Evolutionary conservation across 1,140 invertebrate genomes (phyloP).

Genomic region (Trachymyrmex cornetzi): DNA sequence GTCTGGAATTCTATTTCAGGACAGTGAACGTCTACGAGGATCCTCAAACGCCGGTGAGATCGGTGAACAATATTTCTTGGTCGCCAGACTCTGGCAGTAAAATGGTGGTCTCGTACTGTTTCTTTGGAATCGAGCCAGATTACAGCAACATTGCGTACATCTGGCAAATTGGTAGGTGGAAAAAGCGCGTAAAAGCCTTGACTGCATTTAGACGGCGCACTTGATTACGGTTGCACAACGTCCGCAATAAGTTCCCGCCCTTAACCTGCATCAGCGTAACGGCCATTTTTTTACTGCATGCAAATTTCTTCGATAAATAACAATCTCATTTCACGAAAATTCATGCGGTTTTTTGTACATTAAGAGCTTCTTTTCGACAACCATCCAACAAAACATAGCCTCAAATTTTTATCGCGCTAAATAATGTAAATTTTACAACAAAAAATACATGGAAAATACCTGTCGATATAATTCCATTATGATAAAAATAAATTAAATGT

Average conservation of each 20-base stretch:
- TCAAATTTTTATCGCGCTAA: not conserved
- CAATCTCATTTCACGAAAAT: not conserved
- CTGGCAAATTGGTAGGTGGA: slow-evolving; percentile 93
- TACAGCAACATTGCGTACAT: slow-evolving; percentile 92
- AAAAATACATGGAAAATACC: not conserved
- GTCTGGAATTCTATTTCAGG: slow-evolving; percentile 69
- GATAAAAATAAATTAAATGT: slow-evolving; percentile 2
- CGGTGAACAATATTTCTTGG: slow-evolving; percentile 95
- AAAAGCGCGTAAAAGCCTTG: slow-evolving; percentile 35
- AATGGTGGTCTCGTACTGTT: slow-evolving; percentile 95
- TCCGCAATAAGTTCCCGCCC: slow-evolving; percentile 5
- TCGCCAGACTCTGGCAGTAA: slow-evolving; percentile 93
- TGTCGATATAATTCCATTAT: not conserved
- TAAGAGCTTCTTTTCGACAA: not conserved
- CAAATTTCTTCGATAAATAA: slow-evolving; percentile 6
- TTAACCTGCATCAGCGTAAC: not conserved
- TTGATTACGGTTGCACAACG: slow-evolving; percentile 11
- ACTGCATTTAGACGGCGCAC: slow-evolving; percentile 15
- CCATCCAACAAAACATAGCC: not conserved
- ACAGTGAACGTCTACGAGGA: slow-evolving; percentile 86
- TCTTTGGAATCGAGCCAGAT: slow-evolving; percentile 87
- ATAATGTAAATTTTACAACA: not conserved
- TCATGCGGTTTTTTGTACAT: not conserved
- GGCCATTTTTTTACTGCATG: not conserved
- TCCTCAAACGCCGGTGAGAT: slow-evolving; percentile 89